Base-by-base conservation (phyloP, 2,113 vertebrate genomes). In the Nerophis lumbriciformis region DNA sequence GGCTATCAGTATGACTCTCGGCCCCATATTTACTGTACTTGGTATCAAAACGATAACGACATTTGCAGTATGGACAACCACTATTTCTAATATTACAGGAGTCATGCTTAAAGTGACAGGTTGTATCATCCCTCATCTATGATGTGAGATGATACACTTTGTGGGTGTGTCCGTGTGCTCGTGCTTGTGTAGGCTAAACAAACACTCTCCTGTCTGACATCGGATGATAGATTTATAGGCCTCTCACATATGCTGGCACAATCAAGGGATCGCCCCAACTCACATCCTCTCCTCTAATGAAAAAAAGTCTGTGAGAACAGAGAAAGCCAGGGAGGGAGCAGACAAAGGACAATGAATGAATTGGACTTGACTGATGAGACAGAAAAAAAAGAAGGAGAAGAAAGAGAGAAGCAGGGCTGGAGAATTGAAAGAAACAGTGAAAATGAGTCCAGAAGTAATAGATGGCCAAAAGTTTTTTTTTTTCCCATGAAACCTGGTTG, bases 201-300 rank as follows among this genome's bases (percentile, higher is more conserved):
- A 59, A 69, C 72, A 55, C 53, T 16, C 44, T 49, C 38, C 14
- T 54, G 35, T 59, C 48, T 37, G 63, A 50, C 36, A 36, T 52
- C 13, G 11, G 59, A 65, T 77, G 82, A 80, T 65, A 65, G 82
- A 87, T 89, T 84, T 80, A 87, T 81, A 39, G 68, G 9, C 59
- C 66, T 16, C 53, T 74, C 76, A 77, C 87, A 87, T 79, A 74
- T 87, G 85, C 66, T 78, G 68, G 77, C 91, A 90, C 87, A 91
- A 90, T 92, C 89, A 86, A 82, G 61, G 74, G 89, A 85, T 88
- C 86, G 69, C 86, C 87, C 87, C 84, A 80, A 86, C 88, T 90
- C 78, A 83, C 85, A 79, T 89, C 87, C 83, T 78, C 72, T 81
- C 62, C 35, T 76, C 62, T 72, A 85, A 90, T 78, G 76, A 91